A percentile compares a stretch with the other conserved stretches of the same genome.
These are phyloP conservation scores for Zosterops lateralis DNA, from an alignment of 2,113 vertebrate genomes.

Conservation along the genomic window DNA sequence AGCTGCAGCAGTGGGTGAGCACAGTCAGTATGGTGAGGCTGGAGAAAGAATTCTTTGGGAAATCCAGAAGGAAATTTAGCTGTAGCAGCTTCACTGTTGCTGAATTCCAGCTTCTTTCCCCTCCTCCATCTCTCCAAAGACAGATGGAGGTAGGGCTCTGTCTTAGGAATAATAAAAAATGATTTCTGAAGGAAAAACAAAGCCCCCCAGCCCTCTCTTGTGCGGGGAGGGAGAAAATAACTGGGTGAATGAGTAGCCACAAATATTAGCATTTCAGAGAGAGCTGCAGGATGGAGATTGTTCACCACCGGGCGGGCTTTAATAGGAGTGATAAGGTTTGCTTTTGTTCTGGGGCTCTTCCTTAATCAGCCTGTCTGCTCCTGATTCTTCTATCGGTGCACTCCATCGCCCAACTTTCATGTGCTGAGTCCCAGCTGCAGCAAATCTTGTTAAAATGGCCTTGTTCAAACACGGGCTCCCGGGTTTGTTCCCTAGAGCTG, in stretches of 20 bases:
- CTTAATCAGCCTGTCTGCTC: conserved; percentile 35
- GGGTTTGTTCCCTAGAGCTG: conserved; percentile 55
- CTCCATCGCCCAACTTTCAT: conserved; percentile 46
- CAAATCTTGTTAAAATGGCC: conserved; percentile 38
- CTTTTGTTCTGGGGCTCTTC: conserved; percentile 52
- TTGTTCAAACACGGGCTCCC: conserved; percentile 33
- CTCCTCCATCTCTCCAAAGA: neutral
- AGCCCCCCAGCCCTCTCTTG: neutral
- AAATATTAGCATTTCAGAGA: conserved; percentile 57
- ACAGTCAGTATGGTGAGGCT: rapidly evolving
- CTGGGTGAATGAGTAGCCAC: neutral
- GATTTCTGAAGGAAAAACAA: neutral
- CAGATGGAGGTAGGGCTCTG: neutral
- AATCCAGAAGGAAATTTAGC: neutral
- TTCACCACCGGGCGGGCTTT: conserved; percentile 35
- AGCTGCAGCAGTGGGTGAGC: neutral
- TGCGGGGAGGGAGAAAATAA: neutral
- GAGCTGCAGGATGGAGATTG: conserved; percentile 22
- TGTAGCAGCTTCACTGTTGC: neutral
- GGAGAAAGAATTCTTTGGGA: neutral
- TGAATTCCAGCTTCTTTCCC: neutral
- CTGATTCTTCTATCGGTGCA: neutral
- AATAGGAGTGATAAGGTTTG: conserved; percentile 45
- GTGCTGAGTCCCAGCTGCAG: conserved; percentile 56
- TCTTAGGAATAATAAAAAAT: neutral